A percentile compares a stretch with the other conserved stretches of the same genome.
Conservation (phyloP, 2,888 invertebrate genomes). For the Graphium colonna region DNA sequence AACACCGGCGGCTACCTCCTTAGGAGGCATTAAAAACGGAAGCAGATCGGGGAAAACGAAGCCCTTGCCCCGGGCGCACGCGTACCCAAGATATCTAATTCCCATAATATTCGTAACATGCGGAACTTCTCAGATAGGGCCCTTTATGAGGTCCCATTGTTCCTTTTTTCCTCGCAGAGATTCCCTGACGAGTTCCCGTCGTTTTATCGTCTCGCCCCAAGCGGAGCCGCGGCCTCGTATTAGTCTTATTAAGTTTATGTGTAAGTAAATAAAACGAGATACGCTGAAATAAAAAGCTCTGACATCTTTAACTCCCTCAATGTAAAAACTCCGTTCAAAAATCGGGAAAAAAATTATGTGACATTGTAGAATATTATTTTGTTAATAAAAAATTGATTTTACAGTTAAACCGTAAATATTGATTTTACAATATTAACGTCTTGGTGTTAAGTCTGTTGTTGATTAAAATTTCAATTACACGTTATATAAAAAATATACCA, state of each 20-base stretch:
- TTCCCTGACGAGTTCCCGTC: slow-evolving; percentile 24
- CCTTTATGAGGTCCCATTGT: slow-evolving; percentile 44
- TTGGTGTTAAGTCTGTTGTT: too few species aligned
- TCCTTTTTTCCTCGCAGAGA: slow-evolving; percentile 40
- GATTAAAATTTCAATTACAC: too few species aligned
- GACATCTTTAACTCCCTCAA: too few species aligned
- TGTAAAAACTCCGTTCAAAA: too few species aligned
- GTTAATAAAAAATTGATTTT: too few species aligned
- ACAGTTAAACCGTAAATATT: too few species aligned
- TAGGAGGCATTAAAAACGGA: slow-evolving; percentile 40
- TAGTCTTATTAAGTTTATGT: slow-evolving; percentile 19
- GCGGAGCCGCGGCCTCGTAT: slow-evolving; percentile 9
- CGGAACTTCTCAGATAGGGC: slow-evolving; percentile 67
- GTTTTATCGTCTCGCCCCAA: slow-evolving; percentile 18
- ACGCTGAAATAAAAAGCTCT: neutral
- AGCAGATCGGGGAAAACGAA: slow-evolving; percentile 26
- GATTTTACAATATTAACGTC: too few species aligned
- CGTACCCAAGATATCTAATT: slow-evolving; percentile 59
- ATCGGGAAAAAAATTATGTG: too few species aligned
- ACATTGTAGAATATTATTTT: too few species aligned
- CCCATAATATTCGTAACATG: slow-evolving; percentile 70
- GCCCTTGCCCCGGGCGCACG: slow-evolving; percentile 31
- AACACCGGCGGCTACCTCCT: slow-evolving; percentile 36
- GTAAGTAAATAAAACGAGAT: neutral
- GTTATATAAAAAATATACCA: too few species aligned